phyloP scores from a whole-genome alignment of 2,113 vertebrate genomes.

The Sarotherodon lohbergeri region DNA sequence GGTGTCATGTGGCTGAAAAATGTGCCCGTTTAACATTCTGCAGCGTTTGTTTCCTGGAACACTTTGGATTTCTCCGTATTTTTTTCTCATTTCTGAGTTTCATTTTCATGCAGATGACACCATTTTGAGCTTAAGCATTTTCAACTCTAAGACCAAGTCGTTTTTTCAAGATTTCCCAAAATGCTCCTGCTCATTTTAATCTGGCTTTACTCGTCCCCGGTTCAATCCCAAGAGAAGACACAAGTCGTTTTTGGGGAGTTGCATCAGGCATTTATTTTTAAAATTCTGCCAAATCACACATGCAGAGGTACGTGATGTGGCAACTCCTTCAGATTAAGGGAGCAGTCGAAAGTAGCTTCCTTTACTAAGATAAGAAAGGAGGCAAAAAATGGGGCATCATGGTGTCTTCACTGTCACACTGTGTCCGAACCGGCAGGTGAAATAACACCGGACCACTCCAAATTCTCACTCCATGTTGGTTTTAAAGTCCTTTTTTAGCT shows the following conservation, averaged over 20 bases:
- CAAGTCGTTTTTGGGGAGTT: not conserved
- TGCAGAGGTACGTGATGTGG: not conserved
- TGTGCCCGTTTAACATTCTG: not conserved
- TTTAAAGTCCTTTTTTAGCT: not conserved
- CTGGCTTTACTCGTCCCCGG: accelerated
- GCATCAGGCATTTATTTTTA: not conserved
- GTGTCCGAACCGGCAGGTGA: not conserved
- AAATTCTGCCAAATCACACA: not conserved
- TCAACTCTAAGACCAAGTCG: not conserved
- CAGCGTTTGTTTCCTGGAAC: not conserved
- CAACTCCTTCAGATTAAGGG: not conserved
- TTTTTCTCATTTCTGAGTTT: not conserved
- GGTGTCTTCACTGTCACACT: not conserved
- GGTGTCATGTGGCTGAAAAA: not conserved
- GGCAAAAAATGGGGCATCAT: not conserved
- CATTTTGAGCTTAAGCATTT: not conserved
- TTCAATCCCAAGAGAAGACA: not conserved
- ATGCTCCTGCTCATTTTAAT: not conserved
- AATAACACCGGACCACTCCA: not conserved
- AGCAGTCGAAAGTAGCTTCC: not conserved
- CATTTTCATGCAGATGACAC: not conserved
- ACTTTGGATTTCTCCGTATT: not conserved
- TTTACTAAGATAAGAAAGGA: not conserved
- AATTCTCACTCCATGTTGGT: not conserved
- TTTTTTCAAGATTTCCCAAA: not conserved